Base-by-base conservation (phyloP, 2,888 invertebrate genomes). In the Octonoba sinensis region DNA sequence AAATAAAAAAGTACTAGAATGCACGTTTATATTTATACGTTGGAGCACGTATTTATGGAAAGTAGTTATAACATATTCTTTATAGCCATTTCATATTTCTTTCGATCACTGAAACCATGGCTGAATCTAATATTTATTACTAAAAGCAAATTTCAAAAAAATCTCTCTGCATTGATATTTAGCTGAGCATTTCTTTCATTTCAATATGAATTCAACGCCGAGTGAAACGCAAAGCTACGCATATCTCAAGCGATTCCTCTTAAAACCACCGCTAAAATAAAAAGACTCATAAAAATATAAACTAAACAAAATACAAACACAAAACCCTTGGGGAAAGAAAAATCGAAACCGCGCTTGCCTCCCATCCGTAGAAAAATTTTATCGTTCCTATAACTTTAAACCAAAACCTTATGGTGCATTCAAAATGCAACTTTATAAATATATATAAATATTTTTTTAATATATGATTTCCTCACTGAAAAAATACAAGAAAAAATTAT, bases 371-470 rank as follows among this genome's bases (percentile, higher is more conserved):
- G 47, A 67, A 47, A 60, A 66, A 69, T 73, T 73, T 78, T 78
- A 79, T 79, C 69, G 69, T 56, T 66, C 57, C 79, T 64, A 73
- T 73, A 66, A 78, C 71, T 78, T 78, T 72, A 78, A 78, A 72
- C 78, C 65, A 62, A 56, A 62, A 27, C 46, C 56, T 56, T 20
- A 18, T 44, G 64, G 66, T 51, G 78, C 71, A 78, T 78, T 78
- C 71, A 78, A 78, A 78, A 64, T 70, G 69, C 20, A 66, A 78
- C 78, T 78, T 78, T 78, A 79, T 79, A 79, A 73, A 79, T 73
- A 79, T 46, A 70, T 66, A 79, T 79, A 36, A 36, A 79, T 79
- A 27, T 73, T 79, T 79, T 73, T 69, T 73, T 69, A 56, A 66
- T 60, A 73, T 72, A 59, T 78, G 12, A 18, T 27, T 44, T 16